phyloP scores from a whole-genome alignment of 2,888 invertebrate species.

The Noctua pronuba region DNA sequence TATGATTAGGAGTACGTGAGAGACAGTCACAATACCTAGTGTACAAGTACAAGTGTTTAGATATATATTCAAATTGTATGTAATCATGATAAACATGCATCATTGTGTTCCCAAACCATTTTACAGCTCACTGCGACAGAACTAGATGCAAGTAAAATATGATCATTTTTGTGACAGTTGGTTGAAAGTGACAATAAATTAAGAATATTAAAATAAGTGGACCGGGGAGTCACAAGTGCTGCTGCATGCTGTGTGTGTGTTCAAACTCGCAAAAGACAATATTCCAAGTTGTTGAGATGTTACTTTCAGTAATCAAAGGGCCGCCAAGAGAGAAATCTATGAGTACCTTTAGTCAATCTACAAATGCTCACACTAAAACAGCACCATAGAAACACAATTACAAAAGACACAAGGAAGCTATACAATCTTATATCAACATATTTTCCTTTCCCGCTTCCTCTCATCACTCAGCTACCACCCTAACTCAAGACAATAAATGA shows the following conservation, averaged over 20 bases:
- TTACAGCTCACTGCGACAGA: not conserved
- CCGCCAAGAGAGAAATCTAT: not conserved
- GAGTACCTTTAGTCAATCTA: not conserved
- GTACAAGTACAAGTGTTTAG: no score
- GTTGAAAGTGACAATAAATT: not conserved
- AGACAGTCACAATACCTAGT: no score
- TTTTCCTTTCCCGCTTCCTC: conserved; percentile 22
- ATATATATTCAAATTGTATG: not conserved
- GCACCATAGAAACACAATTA: not conserved
- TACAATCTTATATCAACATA: not conserved
- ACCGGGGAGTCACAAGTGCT: not conserved
- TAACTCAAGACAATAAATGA: conserved; percentile 82
- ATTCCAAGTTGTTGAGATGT: not conserved
- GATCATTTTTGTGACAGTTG: not conserved
- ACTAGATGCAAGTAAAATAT: not conserved
- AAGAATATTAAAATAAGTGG: not conserved
- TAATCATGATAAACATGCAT: not conserved
- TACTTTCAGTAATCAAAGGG: not conserved
- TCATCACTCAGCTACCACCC: conserved; percentile 21
- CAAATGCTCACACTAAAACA: not conserved
- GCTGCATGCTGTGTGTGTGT: no score
- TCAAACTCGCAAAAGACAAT: not conserved
- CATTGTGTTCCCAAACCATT: not conserved
- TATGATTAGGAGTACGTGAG: no score
- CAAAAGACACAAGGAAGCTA: not conserved